Conservation (phyloP, 2,797 vertebrate genomes). For the Myotis pilosus region DNA sequence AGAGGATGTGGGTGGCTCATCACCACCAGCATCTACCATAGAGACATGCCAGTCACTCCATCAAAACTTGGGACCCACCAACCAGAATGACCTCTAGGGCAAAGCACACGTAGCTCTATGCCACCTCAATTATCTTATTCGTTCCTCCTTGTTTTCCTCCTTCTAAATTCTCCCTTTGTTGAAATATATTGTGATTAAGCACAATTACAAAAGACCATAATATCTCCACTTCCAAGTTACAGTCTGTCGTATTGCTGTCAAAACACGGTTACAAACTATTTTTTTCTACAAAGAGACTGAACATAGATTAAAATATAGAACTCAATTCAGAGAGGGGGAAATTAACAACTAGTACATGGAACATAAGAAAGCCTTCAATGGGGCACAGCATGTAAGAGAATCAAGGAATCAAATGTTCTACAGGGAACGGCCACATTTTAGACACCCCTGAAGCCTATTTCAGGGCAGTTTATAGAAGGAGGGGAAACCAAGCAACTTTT, state of each 20-base stretch:
- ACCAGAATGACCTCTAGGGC: background rate
- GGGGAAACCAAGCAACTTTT: background rate
- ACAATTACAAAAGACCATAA: slow-evolving; percentile 74
- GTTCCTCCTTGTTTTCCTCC: slow-evolving; percentile 26
- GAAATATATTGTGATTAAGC: slow-evolving; percentile 75
- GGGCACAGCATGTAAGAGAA: background rate
- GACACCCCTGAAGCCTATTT: background rate
- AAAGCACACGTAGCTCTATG: background rate
- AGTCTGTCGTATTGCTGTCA: slow-evolving; percentile 78
- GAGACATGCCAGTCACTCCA: background rate
- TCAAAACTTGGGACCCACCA: background rate
- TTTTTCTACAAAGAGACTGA: slow-evolving; percentile 68
- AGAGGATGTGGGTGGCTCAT: background rate
- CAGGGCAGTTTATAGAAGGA: background rate
- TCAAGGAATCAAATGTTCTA: background rate
- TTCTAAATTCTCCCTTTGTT: slow-evolving; percentile 65
- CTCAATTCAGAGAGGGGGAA: slow-evolving; percentile 9
- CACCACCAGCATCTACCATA: background rate
- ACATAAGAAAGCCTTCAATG: background rate
- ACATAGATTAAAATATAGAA: slow-evolving; percentile 70
- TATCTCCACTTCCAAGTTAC: slow-evolving; percentile 69
- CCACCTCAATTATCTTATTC: background rate
- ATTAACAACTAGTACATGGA: background rate
- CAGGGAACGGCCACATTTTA: background rate
- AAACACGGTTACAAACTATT: slow-evolving; percentile 76